Evolutionary conservation across 2,888 invertebrate genomes (phyloP), one percentile per base, ranked within the genome.

Genomic region (Rhodophaea formosa): DNA sequence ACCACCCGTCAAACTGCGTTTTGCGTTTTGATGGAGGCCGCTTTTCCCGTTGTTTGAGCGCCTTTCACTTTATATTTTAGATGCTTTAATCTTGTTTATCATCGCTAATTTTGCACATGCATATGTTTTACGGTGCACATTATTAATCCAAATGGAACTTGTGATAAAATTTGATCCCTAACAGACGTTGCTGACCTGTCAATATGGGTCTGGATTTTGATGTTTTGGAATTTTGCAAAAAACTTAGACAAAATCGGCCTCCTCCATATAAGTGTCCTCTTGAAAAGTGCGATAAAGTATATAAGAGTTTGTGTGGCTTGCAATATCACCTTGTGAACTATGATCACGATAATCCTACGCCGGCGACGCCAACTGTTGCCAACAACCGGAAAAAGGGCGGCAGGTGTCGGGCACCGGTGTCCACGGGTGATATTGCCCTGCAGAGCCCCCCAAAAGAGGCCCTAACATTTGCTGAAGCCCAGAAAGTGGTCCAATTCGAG

Each of bases 181-280:
- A n/a, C 10, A 8, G n/a, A 29, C 29, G 44, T 23, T 17, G n/a
- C 7, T 30, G 8, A 65, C 59, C 66, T 68, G 53, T 56, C 60
- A 88, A 83, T 86, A 95, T 95, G 96, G 96, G 95, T 72, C 92
- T 96, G 72, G 96, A 96, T 85, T 96, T 97, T 88, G 97, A 97
- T 91, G 95, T 97, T 70, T 92, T 95, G 72, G 96, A 95, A 80
- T 97, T 96, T 87, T 96, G 96, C 80, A 95, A 95, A 81, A 96
- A 96, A 87, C 92, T 97, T 66, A 93, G 94, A 59, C 95, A 95
- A 68, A 95, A 95, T 77, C 95, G 95, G 75, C 93, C 94, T 54
- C 97, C 97, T 56, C 97, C 97, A 54, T 97, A 96, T 85, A 94
- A 95, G 71, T 98, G 97, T 76, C 97, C 97, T 8, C 92, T 97